Conservation (phyloP, 2,797 vertebrate species). For the Harpagifer antarcticus region DNA sequence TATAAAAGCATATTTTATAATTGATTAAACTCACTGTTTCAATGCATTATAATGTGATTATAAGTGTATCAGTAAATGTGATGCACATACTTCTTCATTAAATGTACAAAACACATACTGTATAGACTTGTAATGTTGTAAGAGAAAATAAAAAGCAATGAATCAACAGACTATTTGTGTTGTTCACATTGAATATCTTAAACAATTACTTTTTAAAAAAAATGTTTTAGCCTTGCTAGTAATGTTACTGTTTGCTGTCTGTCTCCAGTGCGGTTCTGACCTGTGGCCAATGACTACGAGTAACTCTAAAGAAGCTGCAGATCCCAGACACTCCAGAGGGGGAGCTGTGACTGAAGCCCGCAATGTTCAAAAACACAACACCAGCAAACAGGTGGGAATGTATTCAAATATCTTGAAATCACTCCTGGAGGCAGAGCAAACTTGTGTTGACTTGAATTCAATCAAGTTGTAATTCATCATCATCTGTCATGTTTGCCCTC, state of each 20-base stretch:
- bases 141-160: neutral
- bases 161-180: neutral
- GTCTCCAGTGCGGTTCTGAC: slow-evolving; percentile 86
- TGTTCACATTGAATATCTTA: neutral
- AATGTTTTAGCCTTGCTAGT: neutral
- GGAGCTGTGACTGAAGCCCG: slow-evolving; percentile 67
- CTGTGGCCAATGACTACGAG: slow-evolving; percentile 79
- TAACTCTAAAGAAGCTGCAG: slow-evolving; percentile 79
- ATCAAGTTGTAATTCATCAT: neutral
- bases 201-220: neutral
- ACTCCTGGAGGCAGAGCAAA: no score
- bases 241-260: slow-evolving; percentile 30
- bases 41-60: no score
- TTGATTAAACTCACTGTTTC: no score
- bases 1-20: no score
- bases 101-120: no score
- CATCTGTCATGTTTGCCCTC: slow-evolving; percentile 24
- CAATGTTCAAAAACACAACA: slow-evolving; percentile 8
- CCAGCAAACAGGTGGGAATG: slow-evolving; percentile 51
- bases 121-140: neutral
- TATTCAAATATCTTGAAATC: neutral
- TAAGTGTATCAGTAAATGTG: no score
- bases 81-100: no score
- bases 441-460: neutral
- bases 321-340: slow-evolving; percentile 82